Evolutionary conservation across 2,113 vertebrate species (phyloP), one percentile per base, ranked within the genome.

Genomic region (Cynocephalus volans): DNA sequence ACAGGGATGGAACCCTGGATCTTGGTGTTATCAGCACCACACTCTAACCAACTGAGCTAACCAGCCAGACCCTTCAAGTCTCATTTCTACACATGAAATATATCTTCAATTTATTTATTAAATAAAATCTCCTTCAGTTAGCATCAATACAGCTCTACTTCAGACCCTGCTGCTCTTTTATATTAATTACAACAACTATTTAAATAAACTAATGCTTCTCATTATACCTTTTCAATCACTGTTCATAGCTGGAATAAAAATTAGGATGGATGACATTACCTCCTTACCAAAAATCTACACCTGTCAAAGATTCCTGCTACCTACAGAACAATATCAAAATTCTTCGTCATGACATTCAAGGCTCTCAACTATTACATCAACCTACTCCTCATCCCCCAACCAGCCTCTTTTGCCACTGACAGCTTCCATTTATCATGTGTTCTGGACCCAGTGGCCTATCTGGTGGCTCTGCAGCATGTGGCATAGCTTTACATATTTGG

Each of bases 221-320:
- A 73, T 0, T 58, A 60, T 72, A 56, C 36, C 52, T 90, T 96
- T 88, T 75, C 9, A 84, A 80, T 92, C 52, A 88, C 58, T 77
- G 31, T 56, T 91, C 41, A 72, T 0, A 84, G 64, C 36, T 88
- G 36, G 54, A 96, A 58, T 94, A 93, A 90, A 92, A 93, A 89
- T 10, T 41, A 94, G 50, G 48, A 58, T 62, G 17, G 45, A 62
- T 36, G 60, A 94, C n/a, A 81, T 36, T 52, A 65, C 5, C 36
- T 36, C 26, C 48, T 88, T 33, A 96, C 1, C 41, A 69, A 95
- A 95, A 93, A 60, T 24, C 56, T 45, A 28, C 9, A 52, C 54
- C 48, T 75, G 58, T 67, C 54, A 48, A 75, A 76, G 11, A 82
- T 19, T 54, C 19, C 67, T 62, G 88, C 54, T 33, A 60, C 10